phyloP scores from a whole-genome alignment of 2,797 vertebrate genomes.

The Sebastes vulpes region DNA sequence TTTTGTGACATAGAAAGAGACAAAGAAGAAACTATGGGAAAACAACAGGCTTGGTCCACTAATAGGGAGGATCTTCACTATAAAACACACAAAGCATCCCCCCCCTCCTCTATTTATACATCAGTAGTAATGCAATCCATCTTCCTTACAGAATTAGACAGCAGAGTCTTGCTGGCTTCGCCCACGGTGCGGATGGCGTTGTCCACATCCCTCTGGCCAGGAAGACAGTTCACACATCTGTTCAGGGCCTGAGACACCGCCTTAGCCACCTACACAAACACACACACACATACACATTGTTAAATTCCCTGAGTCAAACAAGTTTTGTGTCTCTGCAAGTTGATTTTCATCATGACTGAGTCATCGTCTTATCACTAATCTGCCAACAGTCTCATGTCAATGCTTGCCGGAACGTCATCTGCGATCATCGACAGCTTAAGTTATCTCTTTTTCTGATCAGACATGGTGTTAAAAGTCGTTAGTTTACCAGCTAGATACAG shows the following conservation, averaged over 20 bases:
- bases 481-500: background rate
- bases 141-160: constrained; percentile 89
- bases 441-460: background rate
- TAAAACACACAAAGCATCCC: background rate
- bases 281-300: constrained; percentile 6
- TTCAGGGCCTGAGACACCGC: constrained; percentile 96
- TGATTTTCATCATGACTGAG: background rate
- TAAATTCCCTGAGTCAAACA: background rate
- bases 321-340: background rate
- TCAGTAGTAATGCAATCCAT: background rate
- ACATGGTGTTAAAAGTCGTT: background rate
- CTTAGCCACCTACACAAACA: constrained; percentile 92
- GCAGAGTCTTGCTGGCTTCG: constrained; percentile 95
- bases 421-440: background rate
- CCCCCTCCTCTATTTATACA: background rate
- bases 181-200: constrained; percentile 94
- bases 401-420: background rate
- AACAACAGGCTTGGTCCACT: background rate
- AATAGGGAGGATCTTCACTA: background rate
- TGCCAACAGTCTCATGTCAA: background rate
- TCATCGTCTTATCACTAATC: background rate
- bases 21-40: background rate
- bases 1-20: background rate
- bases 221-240: constrained; percentile 95
- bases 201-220: constrained; percentile 96